These are phyloP conservation scores for Mormyrus iriodes DNA, from an alignment of 2,113 vertebrate species.

Conservation along the genomic window DNA sequence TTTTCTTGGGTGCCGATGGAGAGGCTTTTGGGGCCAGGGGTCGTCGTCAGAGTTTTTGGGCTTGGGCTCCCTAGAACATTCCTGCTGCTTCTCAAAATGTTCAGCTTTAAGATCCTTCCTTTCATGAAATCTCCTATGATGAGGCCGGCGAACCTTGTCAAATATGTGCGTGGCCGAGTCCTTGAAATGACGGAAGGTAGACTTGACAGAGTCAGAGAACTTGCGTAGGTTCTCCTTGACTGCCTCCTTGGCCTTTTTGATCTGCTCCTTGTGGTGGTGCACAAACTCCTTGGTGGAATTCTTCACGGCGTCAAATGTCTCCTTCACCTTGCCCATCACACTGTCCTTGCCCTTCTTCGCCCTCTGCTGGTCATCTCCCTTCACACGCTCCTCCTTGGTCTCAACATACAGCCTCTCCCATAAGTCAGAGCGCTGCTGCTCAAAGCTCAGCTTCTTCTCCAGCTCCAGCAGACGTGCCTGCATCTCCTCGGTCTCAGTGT, in stretches of 20 bases:
- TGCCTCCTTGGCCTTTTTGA: conserved; percentile 92
- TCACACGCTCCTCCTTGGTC: conserved; percentile 67
- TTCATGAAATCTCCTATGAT: conserved; percentile 48
- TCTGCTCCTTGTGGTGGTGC: conserved; percentile 94
- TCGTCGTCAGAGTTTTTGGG: conserved; percentile 41
- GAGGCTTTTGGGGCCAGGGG: conserved; percentile 48
- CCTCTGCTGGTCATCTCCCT: conserved; percentile 62
- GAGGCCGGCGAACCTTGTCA: conserved; percentile 65
- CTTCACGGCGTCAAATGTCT: conserved; percentile 92
- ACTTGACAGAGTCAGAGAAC: conserved; percentile 93
- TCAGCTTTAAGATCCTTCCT: conserved; percentile 52
- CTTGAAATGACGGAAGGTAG: conserved; percentile 88
- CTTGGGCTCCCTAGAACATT: conserved; percentile 40
- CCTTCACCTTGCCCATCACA: conserved; percentile 79
- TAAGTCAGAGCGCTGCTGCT: conserved; percentile 91
- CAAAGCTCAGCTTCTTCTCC: conserved; percentile 81
- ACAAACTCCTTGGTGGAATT: conserved; percentile 97
- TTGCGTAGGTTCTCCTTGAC: conserved; percentile 93
- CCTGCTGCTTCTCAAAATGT: conserved; percentile 45
- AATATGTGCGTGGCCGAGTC: conserved; percentile 78
- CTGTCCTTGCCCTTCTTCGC: conserved; percentile 69
- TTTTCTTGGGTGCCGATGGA: conserved; percentile 43
- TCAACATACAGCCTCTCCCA: conserved; percentile 94
- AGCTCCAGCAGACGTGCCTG: conserved; percentile 69
- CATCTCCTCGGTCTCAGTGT: conserved; percentile 60